Evolutionary conservation across 2,888 invertebrate species (phyloP), one percentile per base, ranked within the genome.

Genomic region (Escarpia spicata): DNA sequence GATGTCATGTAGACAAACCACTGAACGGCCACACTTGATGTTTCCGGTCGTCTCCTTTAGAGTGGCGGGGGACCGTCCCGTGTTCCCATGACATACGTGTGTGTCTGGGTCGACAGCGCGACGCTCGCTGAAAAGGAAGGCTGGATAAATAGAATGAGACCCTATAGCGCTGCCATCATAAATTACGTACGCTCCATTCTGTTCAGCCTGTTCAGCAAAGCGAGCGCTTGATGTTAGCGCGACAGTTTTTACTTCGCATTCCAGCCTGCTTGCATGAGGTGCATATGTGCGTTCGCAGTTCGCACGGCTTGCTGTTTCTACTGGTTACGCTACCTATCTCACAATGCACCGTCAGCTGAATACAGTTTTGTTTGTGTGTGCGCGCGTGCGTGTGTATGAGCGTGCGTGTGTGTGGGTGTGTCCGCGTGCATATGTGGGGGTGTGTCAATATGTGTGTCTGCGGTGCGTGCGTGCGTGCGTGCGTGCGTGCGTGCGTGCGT

Each of bases 141-240:
- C 75, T 75, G 75, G 3, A 75, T 75, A 19, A 26, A n/a, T 75
- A 75, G 26, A 75, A 75, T 75, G 75, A 26, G 75, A 75, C 26
- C 75, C 75, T 75, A 75, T 75, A 75, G 75, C 75, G 75, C 75
- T 75, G 75, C 75, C 75, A 75, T 75, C 26, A 75, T 75, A 75
- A 75, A 75, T 75, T 75, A 75, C 19, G 75, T 26, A 75, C 75
- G 75, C 52, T 52, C 52, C 52, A 52, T 15, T 37, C 37, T 37
- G 52, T 52, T 52, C 52, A 52, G 52, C 12, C 9, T 75, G 19
- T 75, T 75, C 75, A 75, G 19, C 75, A 75, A 75, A 75, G 75
- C 75, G 75, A 75, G 26, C 26, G 75, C 75, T 75, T 4, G 75
- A 26, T 75, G 75, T 26, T 75, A 75, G 26, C 75, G 75, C 26